Conservation (phyloP, 2,797 vertebrate genomes). For the Cyprinodon diabolis region DNA sequence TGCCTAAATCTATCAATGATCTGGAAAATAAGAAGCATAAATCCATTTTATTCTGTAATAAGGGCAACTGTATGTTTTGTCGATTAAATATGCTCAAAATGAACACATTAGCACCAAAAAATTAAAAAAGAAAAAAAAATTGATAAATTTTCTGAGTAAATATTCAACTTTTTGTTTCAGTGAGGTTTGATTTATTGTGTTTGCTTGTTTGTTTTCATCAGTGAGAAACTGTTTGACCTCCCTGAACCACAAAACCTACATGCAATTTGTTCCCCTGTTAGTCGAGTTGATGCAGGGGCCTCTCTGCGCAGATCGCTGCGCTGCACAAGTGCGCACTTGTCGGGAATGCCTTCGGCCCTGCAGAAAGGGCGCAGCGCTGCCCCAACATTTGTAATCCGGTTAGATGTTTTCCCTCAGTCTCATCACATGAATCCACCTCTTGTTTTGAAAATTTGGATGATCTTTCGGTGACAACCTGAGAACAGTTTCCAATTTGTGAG, state of each 20-base stretch:
- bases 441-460: conserved; percentile 8
- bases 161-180: neutral
- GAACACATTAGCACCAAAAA: neutral
- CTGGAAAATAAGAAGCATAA: neutral
- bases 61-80: neutral
- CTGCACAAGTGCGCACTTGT: conserved; percentile 67
- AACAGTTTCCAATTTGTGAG: conserved; percentile 2
- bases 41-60: neutral
- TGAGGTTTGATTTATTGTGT: neutral
- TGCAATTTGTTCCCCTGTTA: conserved; percentile 36
- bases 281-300: conserved; percentile 36
- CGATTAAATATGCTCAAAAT: neutral
- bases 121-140: too few species aligned
- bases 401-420: conserved; percentile 9
- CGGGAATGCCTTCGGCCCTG: conserved; percentile 56
- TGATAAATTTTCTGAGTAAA: too few species aligned
- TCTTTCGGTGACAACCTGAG: conserved; percentile 6
- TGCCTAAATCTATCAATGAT: neutral
- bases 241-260: neutral
- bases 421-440: conserved; percentile 15
- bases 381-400: conserved; percentile 34
- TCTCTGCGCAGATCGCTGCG: conserved; percentile 39
- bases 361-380: conserved; percentile 46
- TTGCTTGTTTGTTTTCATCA: neutral
- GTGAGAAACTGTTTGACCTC: neutral